phyloP scores from a whole-genome alignment of 2,797 vertebrate genomes.

The Cichlasoma orientale region DNA sequence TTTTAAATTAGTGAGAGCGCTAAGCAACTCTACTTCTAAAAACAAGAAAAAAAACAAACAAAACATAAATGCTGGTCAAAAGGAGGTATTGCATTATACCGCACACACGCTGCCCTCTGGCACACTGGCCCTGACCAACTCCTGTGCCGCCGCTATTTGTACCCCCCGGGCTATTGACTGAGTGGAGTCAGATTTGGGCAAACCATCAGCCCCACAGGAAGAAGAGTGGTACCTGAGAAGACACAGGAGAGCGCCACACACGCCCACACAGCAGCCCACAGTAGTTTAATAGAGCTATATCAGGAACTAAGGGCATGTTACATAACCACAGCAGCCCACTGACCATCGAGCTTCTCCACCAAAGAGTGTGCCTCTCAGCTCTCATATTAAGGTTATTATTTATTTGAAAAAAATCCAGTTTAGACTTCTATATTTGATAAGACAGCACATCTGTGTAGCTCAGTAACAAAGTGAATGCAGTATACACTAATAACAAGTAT shows the following conservation, averaged over 20 bases:
- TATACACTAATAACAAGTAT: background rate
- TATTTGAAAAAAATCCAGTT: conserved; percentile 24
- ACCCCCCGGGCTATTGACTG: background rate
- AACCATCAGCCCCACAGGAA: background rate
- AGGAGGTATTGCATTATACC: background rate
- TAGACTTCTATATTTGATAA: background rate
- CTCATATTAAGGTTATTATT: conserved; percentile 5
- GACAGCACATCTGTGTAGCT: conserved; percentile 2
- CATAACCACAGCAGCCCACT: conserved; percentile 19
- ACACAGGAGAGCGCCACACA: background rate
- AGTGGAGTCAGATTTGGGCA: background rate
- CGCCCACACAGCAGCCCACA: background rate
- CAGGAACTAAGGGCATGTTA: background rate
- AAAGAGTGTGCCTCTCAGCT: conserved; percentile 22
- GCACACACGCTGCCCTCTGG: background rate
- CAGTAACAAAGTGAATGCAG: conserved; percentile 1
- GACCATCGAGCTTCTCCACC: conserved; percentile 23
- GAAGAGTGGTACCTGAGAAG: background rate
- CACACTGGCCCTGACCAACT: background rate
- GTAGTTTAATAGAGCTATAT: background rate
- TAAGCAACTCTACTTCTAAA: background rate
- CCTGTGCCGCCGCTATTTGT: background rate
- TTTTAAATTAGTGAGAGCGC: background rate
- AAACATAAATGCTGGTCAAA: background rate
- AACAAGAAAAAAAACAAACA: background rate